These are phyloP conservation scores for Leptopilina clavipes DNA, from an alignment of 1,140 invertebrate species.

Conservation along the genomic window DNA sequence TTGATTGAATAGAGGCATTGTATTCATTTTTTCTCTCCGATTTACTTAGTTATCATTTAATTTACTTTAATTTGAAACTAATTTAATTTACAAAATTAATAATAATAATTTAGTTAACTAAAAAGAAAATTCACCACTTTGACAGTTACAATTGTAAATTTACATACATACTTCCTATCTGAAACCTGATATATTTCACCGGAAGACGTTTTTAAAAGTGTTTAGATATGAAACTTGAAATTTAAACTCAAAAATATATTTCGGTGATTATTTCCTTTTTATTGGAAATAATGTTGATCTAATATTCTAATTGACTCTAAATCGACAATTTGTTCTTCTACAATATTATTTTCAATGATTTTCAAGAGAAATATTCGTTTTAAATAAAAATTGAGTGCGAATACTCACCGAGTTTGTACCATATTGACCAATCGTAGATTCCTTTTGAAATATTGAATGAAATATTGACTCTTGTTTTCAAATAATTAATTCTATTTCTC, in stretches of 20 bases:
- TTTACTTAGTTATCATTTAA: too few relatives aligned
- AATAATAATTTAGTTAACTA: too few relatives aligned
- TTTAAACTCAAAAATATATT: too few relatives aligned
- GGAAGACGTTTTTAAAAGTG: neutral
- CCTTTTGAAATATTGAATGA: neutral
- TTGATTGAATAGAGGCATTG: too few relatives aligned
- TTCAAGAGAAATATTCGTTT: neutral
- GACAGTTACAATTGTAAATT: neutral
- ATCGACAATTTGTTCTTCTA: neutral
- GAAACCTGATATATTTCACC: neutral
- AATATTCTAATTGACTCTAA: too few relatives aligned
- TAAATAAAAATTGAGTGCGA: too few relatives aligned
- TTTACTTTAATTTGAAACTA: too few relatives aligned
- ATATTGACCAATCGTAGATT: neutral
- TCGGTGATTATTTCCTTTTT: too few relatives aligned
- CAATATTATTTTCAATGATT: neutral
- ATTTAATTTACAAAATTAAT: too few relatives aligned
- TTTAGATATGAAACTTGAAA: conserved; percentile 10
- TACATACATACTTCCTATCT: neutral
- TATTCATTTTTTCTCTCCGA: too few relatives aligned
- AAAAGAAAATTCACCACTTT: neutral
- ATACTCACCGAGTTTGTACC: neutral
- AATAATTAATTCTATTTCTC: neutral
- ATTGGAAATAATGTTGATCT: too few relatives aligned
- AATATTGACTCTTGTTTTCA: neutral